Percentiles rank a stretch among this genome's conserved stretches.
Conservation (phyloP, 2,797 vertebrate genomes). For the Gobionotothen gibberifrons region DNA sequence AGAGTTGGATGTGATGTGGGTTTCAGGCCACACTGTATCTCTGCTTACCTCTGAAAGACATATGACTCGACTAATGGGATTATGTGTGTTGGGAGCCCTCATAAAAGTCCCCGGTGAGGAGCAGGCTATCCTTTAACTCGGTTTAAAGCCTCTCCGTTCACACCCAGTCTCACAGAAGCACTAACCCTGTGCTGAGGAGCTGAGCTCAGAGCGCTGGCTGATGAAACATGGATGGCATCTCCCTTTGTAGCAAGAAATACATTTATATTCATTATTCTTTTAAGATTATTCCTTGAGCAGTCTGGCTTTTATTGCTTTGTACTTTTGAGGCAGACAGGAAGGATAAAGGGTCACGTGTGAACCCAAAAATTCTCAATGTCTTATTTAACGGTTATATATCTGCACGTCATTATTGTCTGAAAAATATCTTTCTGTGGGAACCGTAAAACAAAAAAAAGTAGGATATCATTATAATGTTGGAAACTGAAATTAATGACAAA, state of each 20-base stretch:
- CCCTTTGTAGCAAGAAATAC: slow-evolving; percentile 31
- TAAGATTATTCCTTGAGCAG: slow-evolving; percentile 37
- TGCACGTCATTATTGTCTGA: slow-evolving; percentile 1
- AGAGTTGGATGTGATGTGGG: slow-evolving; percentile 27
- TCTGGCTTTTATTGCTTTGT: slow-evolving; percentile 31
- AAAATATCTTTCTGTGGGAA: background rate
- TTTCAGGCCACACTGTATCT: slow-evolving; percentile 33
- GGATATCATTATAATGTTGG: no score
- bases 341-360: slow-evolving; percentile 21
- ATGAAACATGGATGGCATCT: slow-evolving; percentile 48
- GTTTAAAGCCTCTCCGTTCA: slow-evolving; percentile 73
- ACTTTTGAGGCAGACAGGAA: slow-evolving; percentile 12
- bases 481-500: background rate
- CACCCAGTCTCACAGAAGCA: slow-evolving; percentile 59
- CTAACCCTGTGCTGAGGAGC: slow-evolving; percentile 47
- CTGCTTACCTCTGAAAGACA: slow-evolving; percentile 61
- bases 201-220: slow-evolving; percentile 37
- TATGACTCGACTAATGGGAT: slow-evolving; percentile 75
- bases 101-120: slow-evolving; percentile 77
- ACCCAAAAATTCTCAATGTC: slow-evolving; percentile 2
- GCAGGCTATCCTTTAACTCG: slow-evolving; percentile 72
- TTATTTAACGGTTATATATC: no score
- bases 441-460: background rate
- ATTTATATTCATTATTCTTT: slow-evolving; percentile 48
- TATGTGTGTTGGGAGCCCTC: slow-evolving; percentile 75